A percentile compares a stretch with the other conserved stretches of the same genome.
These are phyloP conservation scores for Tromatobia lineatoria DNA, from an alignment of 2,888 invertebrate genomes.

Conservation along the genomic window DNA sequence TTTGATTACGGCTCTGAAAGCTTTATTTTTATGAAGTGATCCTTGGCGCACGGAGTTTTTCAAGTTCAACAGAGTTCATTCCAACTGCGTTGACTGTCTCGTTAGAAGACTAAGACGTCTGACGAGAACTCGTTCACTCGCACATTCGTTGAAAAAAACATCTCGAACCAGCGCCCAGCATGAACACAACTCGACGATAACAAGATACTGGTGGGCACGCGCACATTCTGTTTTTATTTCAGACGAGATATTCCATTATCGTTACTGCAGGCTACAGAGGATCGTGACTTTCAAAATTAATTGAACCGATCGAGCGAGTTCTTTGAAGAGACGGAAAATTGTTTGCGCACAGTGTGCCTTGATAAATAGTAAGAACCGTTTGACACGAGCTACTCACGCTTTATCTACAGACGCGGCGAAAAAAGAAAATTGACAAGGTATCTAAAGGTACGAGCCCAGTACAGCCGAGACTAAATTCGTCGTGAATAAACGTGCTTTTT, in stretches of 20 bases:
- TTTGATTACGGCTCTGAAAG: too few species aligned
- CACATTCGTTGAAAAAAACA: background rate
- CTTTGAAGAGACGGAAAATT: constrained; percentile 14
- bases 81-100: background rate
- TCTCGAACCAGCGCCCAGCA: background rate
- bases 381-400: constrained; percentile 12
- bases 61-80: background rate
- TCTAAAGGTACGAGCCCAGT: background rate
- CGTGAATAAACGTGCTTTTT: constrained; percentile 36
- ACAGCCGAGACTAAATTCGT: constrained; percentile 38
- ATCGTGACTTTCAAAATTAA: constrained; percentile 25
- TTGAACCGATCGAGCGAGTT: constrained; percentile 20
- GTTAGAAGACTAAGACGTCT: background rate
- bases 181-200: constrained; percentile 24
- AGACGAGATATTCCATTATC: constrained; percentile 34
- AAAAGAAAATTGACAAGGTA: constrained; percentile 18
- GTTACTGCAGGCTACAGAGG: background rate
- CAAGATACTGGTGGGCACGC: constrained; percentile 12
- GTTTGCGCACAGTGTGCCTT: constrained; percentile 2
- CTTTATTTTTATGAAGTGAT: too few species aligned
- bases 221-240: background rate
- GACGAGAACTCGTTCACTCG: background rate
- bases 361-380: background rate
- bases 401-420: background rate
- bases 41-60: background rate